A percentile compares a stretch with the other conserved stretches of the same genome.
These are phyloP conservation scores for Poecilobothrus nobilitatus DNA, from an alignment of 2,888 invertebrate species.

Conservation along the genomic window DNA sequence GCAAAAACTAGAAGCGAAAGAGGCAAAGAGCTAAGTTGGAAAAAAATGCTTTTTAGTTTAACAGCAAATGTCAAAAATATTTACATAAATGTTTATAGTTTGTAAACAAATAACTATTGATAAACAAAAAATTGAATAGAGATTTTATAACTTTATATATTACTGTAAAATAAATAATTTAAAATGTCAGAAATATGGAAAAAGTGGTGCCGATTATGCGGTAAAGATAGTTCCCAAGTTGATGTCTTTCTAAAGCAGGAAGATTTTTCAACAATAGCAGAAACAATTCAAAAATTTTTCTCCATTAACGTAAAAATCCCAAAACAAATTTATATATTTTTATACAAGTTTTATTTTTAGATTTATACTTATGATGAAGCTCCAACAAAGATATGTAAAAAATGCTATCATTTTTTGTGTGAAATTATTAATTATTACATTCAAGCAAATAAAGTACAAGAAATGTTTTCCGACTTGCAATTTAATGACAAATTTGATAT, in stretches of 20 bases:
- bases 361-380: slow-evolving; percentile 3
- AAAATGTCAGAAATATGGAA: slow-evolving; percentile 4
- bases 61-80: too few species aligned
- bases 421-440: neutral
- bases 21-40: too few species aligned
- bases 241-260: slow-evolving; percentile 5
- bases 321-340: neutral
- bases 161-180: neutral
- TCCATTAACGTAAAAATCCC: neutral
- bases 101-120: too few species aligned
- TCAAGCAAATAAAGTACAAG: neutral
- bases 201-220: slow-evolving; percentile 10
- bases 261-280: neutral
- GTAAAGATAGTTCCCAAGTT: neutral
- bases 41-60: too few species aligned
- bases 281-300: slow-evolving; percentile 7
- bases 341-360: neutral
- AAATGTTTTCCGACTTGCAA: slow-evolving; percentile 8
- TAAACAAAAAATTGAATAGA: too few species aligned
- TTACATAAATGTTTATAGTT: too few species aligned
- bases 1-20: too few species aligned
- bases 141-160: too few species aligned
- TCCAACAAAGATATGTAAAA: slow-evolving; percentile 2
- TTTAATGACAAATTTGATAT: slow-evolving; percentile 1
- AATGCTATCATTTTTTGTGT: neutral